phyloP scores from a whole-genome alignment of 2,113 vertebrate species.

The Aptenodytes forsteri region DNA sequence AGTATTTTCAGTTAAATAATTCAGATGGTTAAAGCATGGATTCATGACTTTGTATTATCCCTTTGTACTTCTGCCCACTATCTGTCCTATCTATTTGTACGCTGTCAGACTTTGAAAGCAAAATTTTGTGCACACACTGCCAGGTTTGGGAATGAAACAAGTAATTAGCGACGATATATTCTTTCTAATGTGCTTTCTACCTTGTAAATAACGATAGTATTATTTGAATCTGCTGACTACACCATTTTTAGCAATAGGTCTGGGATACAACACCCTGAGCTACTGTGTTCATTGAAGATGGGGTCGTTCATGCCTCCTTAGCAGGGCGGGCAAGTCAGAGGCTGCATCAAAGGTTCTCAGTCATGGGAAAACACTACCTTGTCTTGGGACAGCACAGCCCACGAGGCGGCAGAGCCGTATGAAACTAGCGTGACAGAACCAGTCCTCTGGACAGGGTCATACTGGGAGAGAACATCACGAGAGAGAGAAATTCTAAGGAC shows the following conservation, averaged over 20 bases:
- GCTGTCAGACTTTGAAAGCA: neutral
- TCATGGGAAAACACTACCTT: neutral
- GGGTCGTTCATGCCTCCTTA: neutral
- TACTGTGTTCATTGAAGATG: neutral
- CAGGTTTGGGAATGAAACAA: neutral
- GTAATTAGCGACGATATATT: neutral
- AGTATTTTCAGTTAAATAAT: neutral
- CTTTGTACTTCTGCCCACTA: neutral
- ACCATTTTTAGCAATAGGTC: neutral
- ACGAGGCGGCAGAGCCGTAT: neutral
- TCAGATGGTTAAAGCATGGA: neutral
- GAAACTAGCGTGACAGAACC: accelerated
- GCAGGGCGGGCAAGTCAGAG: neutral
- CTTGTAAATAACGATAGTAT: neutral
- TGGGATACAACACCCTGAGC: neutral
- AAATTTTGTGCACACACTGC: neutral
- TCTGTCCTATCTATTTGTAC: neutral
- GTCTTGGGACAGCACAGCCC: neutral
- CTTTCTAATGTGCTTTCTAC: neutral
- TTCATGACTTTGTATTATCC: neutral
- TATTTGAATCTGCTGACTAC: neutral
- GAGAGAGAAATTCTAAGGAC: neutral
- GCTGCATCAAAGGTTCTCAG: neutral
- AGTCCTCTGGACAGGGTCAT: neutral
- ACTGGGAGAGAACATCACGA: neutral